These are phyloP conservation scores for Siderastrea radians DNA, from an alignment of 92 coral and sea anemone species.

Conservation along the genomic window DNA sequence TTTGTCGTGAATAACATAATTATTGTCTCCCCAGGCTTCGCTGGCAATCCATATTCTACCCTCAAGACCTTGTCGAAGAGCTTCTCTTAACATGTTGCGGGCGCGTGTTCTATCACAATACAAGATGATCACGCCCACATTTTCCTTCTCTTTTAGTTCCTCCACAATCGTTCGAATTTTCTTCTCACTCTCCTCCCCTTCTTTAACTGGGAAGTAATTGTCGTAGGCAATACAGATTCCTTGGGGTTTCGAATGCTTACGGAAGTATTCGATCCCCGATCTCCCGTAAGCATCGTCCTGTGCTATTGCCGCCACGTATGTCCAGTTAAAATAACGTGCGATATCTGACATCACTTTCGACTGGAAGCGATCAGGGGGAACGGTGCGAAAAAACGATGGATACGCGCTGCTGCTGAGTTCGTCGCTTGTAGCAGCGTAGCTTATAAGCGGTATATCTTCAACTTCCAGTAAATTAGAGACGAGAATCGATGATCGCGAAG, in stretches of 20 bases:
- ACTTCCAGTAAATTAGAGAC: conserved; percentile 81
- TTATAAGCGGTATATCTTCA: conserved; percentile 84
- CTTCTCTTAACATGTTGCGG: conserved; percentile 52
- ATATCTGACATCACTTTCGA: conserved; percentile 89
- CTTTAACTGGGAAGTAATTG: conserved; percentile 65
- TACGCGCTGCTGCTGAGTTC: conserved; percentile 81
- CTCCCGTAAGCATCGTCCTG: conserved; percentile 86
- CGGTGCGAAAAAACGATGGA: conserved; percentile 88
- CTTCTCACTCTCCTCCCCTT: neutral
- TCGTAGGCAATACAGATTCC: conserved; percentile 82
- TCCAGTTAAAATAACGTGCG: conserved; percentile 84
- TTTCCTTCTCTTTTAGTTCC: conserved; percentile 52
- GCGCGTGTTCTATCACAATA: conserved; percentile 54
- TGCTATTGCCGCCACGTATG: conserved; percentile 82
- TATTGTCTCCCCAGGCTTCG: conserved; percentile 80
- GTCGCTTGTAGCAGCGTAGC: conserved; percentile 94
- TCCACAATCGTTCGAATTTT: conserved; percentile 59
- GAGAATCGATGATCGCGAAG: conserved; percentile 76
- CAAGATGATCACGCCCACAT: conserved; percentile 67
- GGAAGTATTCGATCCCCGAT: conserved; percentile 80
- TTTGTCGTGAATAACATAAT: neutral
- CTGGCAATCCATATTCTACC: conserved; percentile 86
- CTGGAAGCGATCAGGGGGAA: conserved; percentile 92
- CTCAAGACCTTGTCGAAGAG: conserved; percentile 45
- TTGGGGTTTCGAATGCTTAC: conserved; percentile 61